phyloP scores from a whole-genome alignment of 2,113 vertebrate species.

The Gymnarchus niloticus region DNA sequence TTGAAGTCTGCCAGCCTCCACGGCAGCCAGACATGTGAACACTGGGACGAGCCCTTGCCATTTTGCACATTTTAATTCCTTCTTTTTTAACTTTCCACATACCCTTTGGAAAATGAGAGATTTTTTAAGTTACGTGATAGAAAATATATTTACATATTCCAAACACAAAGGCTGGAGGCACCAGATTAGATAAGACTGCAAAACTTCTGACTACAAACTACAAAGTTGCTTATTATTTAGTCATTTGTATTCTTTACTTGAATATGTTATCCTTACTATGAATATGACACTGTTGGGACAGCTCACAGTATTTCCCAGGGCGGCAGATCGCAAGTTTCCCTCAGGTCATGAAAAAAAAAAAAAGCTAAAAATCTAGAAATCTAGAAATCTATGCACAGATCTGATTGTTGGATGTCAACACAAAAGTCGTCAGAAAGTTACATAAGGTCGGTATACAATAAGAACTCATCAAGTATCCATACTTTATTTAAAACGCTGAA shows the following conservation, averaged over 20 bases:
- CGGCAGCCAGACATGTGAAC: slow-evolving; percentile 26
- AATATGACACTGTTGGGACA: too few species aligned
- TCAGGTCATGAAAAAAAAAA: too few species aligned
- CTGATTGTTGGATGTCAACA: too few species aligned
- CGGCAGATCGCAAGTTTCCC: neutral
- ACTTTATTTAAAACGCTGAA: too few species aligned
- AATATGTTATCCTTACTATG: neutral
- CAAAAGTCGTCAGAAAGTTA: too few species aligned
- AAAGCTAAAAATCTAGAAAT: too few species aligned
- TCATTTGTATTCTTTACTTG: neutral
- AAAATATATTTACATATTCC: neutral
- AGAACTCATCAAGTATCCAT: too few species aligned
- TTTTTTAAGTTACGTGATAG: neutral
- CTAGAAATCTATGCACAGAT: too few species aligned
- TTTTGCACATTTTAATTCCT: neutral
- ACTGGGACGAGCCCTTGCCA: neutral
- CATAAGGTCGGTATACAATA: too few species aligned
- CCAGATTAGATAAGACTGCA: neutral
- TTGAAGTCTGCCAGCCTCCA: slow-evolving; percentile 31
- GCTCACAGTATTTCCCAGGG: too few species aligned
- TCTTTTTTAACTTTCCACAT: neutral
- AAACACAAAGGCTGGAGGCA: neutral
- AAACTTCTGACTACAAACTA: neutral
- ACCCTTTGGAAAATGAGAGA: neutral
- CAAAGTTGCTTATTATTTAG: neutral